phyloP scores from a whole-genome alignment of 2,113 vertebrate species.

The Corvus hawaiiensis region DNA sequence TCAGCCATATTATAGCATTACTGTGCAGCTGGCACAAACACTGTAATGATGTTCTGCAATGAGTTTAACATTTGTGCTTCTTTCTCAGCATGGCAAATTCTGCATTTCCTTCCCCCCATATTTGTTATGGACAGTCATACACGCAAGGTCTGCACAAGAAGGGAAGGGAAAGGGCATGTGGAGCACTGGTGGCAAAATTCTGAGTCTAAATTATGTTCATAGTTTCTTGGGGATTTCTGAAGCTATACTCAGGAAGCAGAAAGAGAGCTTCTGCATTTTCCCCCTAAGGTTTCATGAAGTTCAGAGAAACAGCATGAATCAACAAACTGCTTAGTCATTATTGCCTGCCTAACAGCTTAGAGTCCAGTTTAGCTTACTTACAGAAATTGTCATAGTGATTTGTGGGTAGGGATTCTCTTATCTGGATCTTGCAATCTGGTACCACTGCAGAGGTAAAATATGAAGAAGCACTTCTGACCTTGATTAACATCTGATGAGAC shows the following conservation, averaged over 20 bases:
- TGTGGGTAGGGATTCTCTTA: not conserved
- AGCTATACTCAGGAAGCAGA: not conserved
- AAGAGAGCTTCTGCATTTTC: not conserved
- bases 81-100: not conserved
- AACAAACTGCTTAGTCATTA: not conserved
- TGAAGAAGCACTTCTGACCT: not conserved
- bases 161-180: not conserved
- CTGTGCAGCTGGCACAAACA: not conserved
- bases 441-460: not conserved
- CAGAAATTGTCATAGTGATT: not conserved
- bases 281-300: not conserved
- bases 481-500: not conserved
- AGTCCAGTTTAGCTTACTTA: not conserved
- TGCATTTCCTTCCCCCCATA: not conserved
- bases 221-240: not conserved
- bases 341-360: not conserved
- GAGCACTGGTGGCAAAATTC: not conserved
- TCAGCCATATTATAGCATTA: not conserved
- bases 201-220: not conserved
- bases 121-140: not conserved
- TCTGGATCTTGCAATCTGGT: not conserved
- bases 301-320: not conserved
- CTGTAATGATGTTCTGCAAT: not conserved
- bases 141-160: not conserved
- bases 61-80: not conserved